Conservation (phyloP, 1,140 invertebrate genomes). For the Drosophila tristis region DNA sequence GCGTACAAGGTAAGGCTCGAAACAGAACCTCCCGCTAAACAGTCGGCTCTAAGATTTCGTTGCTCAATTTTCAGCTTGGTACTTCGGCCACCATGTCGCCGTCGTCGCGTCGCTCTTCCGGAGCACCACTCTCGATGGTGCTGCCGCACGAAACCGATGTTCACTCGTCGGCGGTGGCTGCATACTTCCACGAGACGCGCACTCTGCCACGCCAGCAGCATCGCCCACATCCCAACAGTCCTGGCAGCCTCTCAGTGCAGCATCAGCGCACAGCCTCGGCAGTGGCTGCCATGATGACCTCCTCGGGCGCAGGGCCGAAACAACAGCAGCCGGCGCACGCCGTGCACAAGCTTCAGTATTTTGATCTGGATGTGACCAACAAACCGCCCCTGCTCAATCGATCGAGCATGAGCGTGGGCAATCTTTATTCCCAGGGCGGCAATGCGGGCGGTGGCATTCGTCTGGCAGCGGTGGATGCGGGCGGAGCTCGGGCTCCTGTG, state of each 20-base stretch:
- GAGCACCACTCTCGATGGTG: conserved; percentile 70
- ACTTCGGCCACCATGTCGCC: conserved; percentile 65
- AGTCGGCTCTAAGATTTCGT: background rate
- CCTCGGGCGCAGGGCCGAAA: conserved; percentile 33
- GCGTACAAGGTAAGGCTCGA: conserved; percentile 59
- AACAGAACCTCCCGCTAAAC: too few relatives aligned
- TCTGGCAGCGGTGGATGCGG: conserved; percentile 46
- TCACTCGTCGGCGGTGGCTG: conserved; percentile 39
- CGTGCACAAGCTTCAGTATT: conserved; percentile 86
- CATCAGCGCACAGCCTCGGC: conserved; percentile 75
- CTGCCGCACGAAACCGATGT: conserved; percentile 67
- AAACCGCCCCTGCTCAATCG: conserved; percentile 70
- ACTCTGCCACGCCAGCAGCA: conserved; percentile 75
- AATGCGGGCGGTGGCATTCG: conserved; percentile 27
- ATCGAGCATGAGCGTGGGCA: conserved; percentile 68
- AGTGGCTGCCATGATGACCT: conserved; percentile 58
- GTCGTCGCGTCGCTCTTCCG: conserved; percentile 60
- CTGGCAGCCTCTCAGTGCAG: conserved; percentile 64
- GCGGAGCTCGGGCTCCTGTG: conserved; percentile 46
- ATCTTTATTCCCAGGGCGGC: conserved; percentile 59
- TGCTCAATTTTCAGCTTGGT: conserved; percentile 36
- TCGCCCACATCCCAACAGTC: conserved; percentile 66
- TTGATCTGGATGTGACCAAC: conserved; percentile 88
- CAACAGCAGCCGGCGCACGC: conserved; percentile 46
- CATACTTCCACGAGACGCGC: conserved; percentile 72